A percentile compares a stretch with the other conserved stretches of the same genome.
Conservation (phyloP, 2,113 vertebrate species). For the Panthera leo region DNA sequence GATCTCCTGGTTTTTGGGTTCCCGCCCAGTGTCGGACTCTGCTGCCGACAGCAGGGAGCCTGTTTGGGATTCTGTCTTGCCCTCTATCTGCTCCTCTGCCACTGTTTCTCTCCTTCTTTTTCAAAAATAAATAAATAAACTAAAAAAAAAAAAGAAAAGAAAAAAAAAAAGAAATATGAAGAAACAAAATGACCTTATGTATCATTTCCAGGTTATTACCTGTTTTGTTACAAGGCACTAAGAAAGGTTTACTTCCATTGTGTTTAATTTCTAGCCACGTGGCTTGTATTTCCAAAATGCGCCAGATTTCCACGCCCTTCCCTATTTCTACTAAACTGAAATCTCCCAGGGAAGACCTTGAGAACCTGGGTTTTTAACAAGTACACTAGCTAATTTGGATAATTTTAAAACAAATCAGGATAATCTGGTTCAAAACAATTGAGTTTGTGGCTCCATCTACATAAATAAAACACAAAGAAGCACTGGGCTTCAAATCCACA, state of each 20-base stretch:
- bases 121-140: no score
- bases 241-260: background rate
- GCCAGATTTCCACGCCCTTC: background rate
- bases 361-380: background rate
- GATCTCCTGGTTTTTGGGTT: no score
- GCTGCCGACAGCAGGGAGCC: no score
- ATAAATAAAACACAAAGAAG: background rate
- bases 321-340: background rate
- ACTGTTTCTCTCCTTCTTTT: no score
- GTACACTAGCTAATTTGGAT: background rate
- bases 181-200: background rate
- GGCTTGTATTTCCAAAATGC: background rate
- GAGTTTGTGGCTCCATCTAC: background rate
- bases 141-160: background rate
- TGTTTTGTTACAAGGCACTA: background rate
- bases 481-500: background rate
- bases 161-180: background rate
- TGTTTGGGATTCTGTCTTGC: no score
- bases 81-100: no score
- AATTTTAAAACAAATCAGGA: background rate
- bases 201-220: background rate
- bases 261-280: background rate
- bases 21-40: no score
- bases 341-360: background rate
- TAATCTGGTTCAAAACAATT: background rate